Evolutionary conservation across 2,113 vertebrate species (phyloP).

Genomic region (Sorex araneus): DNA sequence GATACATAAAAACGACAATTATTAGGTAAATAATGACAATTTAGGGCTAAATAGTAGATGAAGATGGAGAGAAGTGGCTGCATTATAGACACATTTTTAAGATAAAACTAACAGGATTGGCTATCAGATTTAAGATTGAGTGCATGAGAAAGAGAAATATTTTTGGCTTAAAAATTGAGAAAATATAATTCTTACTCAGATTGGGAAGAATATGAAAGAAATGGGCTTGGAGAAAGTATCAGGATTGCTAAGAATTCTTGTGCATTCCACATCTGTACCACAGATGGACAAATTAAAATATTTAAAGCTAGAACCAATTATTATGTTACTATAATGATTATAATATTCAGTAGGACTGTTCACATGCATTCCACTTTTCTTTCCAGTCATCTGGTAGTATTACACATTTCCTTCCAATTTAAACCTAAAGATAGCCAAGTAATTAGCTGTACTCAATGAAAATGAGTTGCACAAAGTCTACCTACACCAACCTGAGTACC

Average conservation of each 20-base stretch:
- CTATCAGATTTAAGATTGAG: neutral
- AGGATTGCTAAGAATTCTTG: slow-evolving; percentile 58
- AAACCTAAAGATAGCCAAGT: neutral
- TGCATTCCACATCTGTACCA: slow-evolving; percentile 34
- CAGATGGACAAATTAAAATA: slow-evolving; percentile 65
- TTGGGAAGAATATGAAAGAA: slow-evolving; percentile 36
- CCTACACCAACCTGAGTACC: neutral
- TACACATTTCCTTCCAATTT: neutral
- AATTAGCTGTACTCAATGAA: neutral
- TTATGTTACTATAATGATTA: slow-evolving; percentile 46
- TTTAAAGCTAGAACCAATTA: slow-evolving; percentile 58
- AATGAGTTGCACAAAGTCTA: neutral
- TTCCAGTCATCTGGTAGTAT: slow-evolving; percentile 39
- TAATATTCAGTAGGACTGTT: slow-evolving; percentile 44
- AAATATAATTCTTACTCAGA: slow-evolving; percentile 33
- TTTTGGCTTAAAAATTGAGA: slow-evolving; percentile 2
- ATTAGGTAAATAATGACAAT: neutral
- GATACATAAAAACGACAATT: neutral
- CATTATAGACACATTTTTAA: slow-evolving; percentile 39
- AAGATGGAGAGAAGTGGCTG: neutral
- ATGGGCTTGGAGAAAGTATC: neutral
- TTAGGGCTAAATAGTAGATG: neutral
- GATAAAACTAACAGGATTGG: neutral
- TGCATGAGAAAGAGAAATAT: neutral
- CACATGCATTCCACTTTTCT: slow-evolving; percentile 42